Evolutionary conservation across 92 coral and sea anemone species (phyloP), one percentile per base, ranked within the genome.

Genomic region (Palythoa grandiflora): DNA sequence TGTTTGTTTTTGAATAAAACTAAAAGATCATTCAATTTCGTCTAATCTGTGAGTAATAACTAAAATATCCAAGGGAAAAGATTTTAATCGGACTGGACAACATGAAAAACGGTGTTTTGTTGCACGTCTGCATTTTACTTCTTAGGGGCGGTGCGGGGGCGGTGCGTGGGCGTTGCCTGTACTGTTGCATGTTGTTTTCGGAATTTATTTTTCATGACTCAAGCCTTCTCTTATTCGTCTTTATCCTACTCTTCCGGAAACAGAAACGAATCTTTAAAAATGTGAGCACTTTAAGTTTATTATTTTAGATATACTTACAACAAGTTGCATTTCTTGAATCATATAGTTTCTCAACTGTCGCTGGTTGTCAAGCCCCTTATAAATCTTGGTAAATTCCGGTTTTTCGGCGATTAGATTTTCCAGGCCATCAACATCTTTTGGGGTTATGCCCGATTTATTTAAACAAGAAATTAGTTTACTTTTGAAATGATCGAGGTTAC

Each of bases 111-210:
- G 60, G 60, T 54, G 16, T 54, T 54, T 54, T 54, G 60, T 54
- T 54, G 60, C 60, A 54, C 60, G 16, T 4, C 60, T 5, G 16
- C 60, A 54, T 54, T 54, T 14, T 54, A 54, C 2, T 54, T 54
- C 60, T 54, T 54, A 54, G 60, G 60, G 60, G 60, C 60, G 60
- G 60, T 54, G 60, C 60, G 60, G 60, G 60, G 60, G 60, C 60
- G 60, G 2, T 6, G 60, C 9, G 10, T 54, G 13, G 28, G 28
- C 28, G 28, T 28, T 28, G 28, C 28, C 28, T 28, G n/a, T n/a
- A n/a, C n/a, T n/a, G 28, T 28, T 28, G 28, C 28, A 4, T 54
- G 60, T 54, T 54, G 16, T 54, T 54, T 54, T 54, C 13, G 11
- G 16, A 4, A 54, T 54, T 54, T 54, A 4, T 54, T 44, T 11